Conservation (phyloP, 2,888 invertebrate genomes). For the Melangyna quadrimaculata region DNA sequence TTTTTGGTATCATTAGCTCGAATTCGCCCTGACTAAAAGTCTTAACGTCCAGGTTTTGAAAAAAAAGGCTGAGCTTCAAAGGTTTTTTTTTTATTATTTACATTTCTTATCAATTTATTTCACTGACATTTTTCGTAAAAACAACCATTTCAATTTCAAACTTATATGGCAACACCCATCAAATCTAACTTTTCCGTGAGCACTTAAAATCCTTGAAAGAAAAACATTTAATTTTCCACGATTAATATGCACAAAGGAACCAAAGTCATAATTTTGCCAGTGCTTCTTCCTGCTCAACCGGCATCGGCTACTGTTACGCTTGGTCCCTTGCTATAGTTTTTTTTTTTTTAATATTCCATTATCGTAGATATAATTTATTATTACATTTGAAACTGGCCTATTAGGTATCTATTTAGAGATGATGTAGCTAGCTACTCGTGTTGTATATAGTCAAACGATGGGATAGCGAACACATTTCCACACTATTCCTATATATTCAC, state of each 20-base stretch:
- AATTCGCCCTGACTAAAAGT: too few relatives aligned
- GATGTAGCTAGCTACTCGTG: conserved; percentile 19
- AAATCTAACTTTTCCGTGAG: not conserved
- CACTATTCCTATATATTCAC: too few relatives aligned
- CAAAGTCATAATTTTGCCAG: conserved; percentile 63
- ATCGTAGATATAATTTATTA: conserved; percentile 62
- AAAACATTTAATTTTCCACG: conserved; percentile 71
- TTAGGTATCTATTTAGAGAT: conserved; percentile 70
- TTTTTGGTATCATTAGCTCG: too few relatives aligned
- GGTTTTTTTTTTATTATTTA: too few relatives aligned
- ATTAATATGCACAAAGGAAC: conserved; percentile 69
- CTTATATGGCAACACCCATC: not conserved
- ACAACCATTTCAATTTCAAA: not conserved
- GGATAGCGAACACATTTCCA: conserved; percentile 47
- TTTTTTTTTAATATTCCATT: not conserved
- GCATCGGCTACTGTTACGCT: conserved; percentile 9
- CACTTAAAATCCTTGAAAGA: conserved; percentile 56
- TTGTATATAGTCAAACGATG: not conserved
- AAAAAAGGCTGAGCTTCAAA: too few relatives aligned
- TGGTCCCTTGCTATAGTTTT: not conserved
- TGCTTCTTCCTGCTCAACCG: conserved; percentile 60
- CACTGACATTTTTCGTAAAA: too few relatives aligned
- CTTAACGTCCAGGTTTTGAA: too few relatives aligned
- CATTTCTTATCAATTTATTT: too few relatives aligned
- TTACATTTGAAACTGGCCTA: conserved; percentile 70